A percentile compares a stretch with the other conserved stretches of the same genome.
Conservation (phyloP, 1,140 invertebrate species). For the Philotrypesis tridentata region DNA sequence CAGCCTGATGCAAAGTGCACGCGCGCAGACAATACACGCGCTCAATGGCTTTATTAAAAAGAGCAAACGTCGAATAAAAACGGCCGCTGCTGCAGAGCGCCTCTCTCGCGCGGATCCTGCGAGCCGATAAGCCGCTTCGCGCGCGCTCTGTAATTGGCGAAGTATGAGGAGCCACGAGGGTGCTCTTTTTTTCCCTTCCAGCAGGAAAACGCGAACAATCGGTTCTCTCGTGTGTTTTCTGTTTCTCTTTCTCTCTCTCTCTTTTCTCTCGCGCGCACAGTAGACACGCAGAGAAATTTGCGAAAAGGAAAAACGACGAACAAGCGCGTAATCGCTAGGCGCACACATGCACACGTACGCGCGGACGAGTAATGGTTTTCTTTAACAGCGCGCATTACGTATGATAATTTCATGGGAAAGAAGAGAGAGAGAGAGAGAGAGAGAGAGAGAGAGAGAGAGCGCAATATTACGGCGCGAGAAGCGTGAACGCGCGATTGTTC, state of each 20-base stretch:
- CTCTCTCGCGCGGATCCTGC: not conserved
- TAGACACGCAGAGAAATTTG: too few relatives aligned
- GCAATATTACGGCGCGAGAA: conserved; percentile 8
- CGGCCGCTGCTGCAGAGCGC: too few relatives aligned
- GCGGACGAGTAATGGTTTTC: conserved; percentile 10
- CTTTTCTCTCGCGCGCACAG: too few relatives aligned
- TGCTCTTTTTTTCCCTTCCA: not conserved
- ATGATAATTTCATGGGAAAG: conserved; percentile 51
- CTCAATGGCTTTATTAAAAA: not conserved
- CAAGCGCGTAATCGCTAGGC: not conserved
- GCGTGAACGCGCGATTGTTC: conserved; percentile 32
- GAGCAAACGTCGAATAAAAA: not conserved
- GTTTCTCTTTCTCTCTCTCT: not conserved
- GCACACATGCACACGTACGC: too few relatives aligned
- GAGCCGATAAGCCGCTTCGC: not conserved
- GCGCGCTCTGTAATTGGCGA: not conserved
- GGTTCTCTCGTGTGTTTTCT: not conserved
- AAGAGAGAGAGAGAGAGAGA: not conserved
- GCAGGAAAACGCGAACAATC: conserved; percentile 24
- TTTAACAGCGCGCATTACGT: conserved; percentile 36
- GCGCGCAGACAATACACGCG: too few relatives aligned
- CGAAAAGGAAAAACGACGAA: conserved; percentile 13
- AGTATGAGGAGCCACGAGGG: conserved; percentile 11
- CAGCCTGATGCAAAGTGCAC: too few relatives aligned
- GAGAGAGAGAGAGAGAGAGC: too few relatives aligned